Evolutionary conservation across 2,888 invertebrate genomes (phyloP).

Genomic region (Drosophila recens): DNA sequence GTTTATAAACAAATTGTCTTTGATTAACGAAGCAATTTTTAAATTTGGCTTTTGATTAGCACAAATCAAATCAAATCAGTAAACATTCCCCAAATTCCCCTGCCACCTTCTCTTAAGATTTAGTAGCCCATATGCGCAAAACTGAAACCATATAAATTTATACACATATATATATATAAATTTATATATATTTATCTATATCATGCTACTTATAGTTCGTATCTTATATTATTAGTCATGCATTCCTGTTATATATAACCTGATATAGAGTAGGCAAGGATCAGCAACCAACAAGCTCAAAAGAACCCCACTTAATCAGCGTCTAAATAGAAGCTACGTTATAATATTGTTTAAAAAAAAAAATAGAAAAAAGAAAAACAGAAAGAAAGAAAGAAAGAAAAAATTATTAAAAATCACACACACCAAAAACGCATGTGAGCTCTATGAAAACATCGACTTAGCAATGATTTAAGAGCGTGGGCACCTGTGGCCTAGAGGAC

Average conservation of each 20-base stretch:
- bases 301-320: slow-evolving; percentile 57
- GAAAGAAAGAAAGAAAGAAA: slow-evolving; percentile 30
- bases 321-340: slow-evolving; percentile 71
- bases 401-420: slow-evolving; percentile 21
- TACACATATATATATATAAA: slow-evolving; percentile 18
- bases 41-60: slow-evolving; percentile 68
- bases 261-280: slow-evolving; percentile 63
- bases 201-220: slow-evolving; percentile 67
- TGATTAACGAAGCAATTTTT: slow-evolving; percentile 23
- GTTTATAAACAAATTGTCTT: slow-evolving; percentile 35
- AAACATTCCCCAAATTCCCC: slow-evolving; percentile 69
- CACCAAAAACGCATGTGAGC: slow-evolving; percentile 54
- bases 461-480: too few species aligned
- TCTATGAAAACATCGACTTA: slow-evolving; percentile 46
- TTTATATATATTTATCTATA: slow-evolving; percentile 35
- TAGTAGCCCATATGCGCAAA: slow-evolving; percentile 54
- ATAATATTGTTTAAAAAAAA: slow-evolving; percentile 57
- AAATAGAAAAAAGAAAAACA: slow-evolving; percentile 29
- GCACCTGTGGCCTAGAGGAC: too few species aligned
- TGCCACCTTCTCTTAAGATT: slow-evolving; percentile 48
- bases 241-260: slow-evolving; percentile 79
- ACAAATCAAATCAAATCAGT: slow-evolving; percentile 60
- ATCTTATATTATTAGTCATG: slow-evolving; percentile 76
- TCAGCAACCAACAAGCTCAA: slow-evolving; percentile 69
- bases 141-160: slow-evolving; percentile 38